Evolutionary conservation across 2,888 invertebrate genomes (phyloP).

Genomic region (Drosophila fulvimacula): DNA sequence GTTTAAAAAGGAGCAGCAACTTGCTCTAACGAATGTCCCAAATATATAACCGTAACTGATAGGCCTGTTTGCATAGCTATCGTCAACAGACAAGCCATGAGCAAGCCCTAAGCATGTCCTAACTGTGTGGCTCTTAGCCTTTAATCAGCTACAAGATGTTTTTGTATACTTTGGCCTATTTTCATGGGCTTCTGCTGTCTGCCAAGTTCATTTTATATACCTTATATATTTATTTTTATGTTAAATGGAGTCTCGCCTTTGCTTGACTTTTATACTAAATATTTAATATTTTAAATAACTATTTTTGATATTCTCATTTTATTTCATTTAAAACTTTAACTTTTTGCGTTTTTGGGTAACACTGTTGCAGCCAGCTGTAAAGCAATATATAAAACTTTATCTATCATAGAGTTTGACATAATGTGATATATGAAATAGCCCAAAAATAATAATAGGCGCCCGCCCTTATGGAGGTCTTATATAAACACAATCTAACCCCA

Average conservation of each 20-base stretch:
- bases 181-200: not conserved
- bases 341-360: not conserved
- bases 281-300: not conserved
- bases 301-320: not conserved
- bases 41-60: conserved; percentile 22
- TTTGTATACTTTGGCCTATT: conserved; percentile 4
- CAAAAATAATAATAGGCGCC: conserved; percentile 1
- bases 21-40: not conserved
- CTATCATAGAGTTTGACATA: conserved; percentile 13
- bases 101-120: not conserved
- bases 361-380: not conserved
- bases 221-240: not conserved
- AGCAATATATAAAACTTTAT: not conserved
- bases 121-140: not conserved
- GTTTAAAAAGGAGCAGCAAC: conserved; percentile 19
- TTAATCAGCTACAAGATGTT: conserved; percentile 2
- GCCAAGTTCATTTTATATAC: not conserved
- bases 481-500: too few relatives aligned
- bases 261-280: not conserved
- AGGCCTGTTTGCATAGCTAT: conserved; percentile 25
- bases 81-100: not conserved
- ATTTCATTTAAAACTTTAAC: not conserved
- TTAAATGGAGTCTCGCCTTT: not conserved
- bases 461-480: not conserved
- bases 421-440: conserved; percentile 16